Percentiles rank a stretch among this genome's conserved stretches.
Conservation (phyloP, 2,113 vertebrate genomes). For the Anolis carolinensis region DNA sequence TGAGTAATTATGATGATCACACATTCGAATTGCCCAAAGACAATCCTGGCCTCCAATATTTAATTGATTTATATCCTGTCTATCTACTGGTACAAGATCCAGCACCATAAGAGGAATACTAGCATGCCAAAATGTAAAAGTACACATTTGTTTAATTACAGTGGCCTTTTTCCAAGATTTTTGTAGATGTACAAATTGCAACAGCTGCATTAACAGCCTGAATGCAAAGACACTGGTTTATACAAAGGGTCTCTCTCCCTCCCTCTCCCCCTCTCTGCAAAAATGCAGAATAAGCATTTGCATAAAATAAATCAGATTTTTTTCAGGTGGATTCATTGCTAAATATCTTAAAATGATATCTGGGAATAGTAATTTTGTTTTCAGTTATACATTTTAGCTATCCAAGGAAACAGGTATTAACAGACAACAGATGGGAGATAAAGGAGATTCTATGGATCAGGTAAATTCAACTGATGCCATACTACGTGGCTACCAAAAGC, state of each 20-base stretch:
- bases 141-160: neutral
- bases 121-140: neutral
- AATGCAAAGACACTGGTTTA: neutral
- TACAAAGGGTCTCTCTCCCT: neutral
- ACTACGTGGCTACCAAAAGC: conserved; percentile 66
- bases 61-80: no score
- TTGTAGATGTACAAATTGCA: neutral
- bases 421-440: conserved; percentile 33
- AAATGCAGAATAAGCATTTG: neutral
- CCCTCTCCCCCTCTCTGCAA: neutral
- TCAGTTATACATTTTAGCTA: conserved; percentile 37
- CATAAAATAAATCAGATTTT: neutral
- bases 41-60: no score
- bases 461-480: conserved; percentile 70
- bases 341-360: neutral
- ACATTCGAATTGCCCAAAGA: no score
- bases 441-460: conserved; percentile 27
- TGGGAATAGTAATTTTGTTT: conserved; percentile 14
- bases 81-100: no score
- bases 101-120: neutral
- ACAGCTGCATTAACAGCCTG: neutral
- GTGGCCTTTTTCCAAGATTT: neutral
- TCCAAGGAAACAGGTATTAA: conserved; percentile 13
- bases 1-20: no score
- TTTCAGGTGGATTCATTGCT: neutral